Evolutionary conservation across 2,888 invertebrate genomes (phyloP).

Genomic region (Druceiella hillmani): DNA sequence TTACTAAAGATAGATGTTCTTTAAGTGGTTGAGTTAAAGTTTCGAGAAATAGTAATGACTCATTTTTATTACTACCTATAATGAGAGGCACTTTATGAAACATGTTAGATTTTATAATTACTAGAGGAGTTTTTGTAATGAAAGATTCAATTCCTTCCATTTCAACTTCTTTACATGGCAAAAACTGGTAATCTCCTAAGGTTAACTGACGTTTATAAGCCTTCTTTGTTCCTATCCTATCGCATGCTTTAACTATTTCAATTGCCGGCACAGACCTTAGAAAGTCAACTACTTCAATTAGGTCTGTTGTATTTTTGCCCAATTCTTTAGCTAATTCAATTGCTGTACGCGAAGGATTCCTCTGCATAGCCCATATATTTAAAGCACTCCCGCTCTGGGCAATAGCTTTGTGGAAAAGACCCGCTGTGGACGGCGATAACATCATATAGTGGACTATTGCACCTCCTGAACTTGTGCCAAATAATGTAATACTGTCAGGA

Average conservation of each 20-base stretch:
- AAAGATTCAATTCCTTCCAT: conserved; percentile 43
- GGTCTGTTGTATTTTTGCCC: conserved; percentile 30
- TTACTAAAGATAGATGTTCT: too few relatives aligned
- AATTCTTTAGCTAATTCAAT: conserved; percentile 34
- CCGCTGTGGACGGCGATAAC: conserved; percentile 44
- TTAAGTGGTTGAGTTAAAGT: too few relatives aligned
- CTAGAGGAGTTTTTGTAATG: conserved; percentile 36
- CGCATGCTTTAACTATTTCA: neutral
- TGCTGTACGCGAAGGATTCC: conserved; percentile 34
- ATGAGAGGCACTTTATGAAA: conserved; percentile 44
- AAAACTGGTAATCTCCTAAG: conserved; percentile 29
- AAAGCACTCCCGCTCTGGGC: conserved; percentile 43
- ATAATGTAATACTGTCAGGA: conserved; percentile 43
- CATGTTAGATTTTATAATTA: conserved; percentile 39
- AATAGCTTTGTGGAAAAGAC: conserved; percentile 44
- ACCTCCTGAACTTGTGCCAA: conserved; percentile 45
- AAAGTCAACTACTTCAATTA: neutral
- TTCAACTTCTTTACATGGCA: conserved; percentile 42
- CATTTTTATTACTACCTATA: conserved; percentile 41
- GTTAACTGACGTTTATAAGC: neutral
- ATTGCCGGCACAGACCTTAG: neutral
- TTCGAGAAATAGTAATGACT: too few relatives aligned
- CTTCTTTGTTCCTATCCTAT: neutral
- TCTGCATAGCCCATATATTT: conserved; percentile 38
- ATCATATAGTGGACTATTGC: conserved; percentile 44